Evolutionary conservation across 2,888 invertebrate species (phyloP).

Genomic region (Diaprepes abbreviatus): DNA sequence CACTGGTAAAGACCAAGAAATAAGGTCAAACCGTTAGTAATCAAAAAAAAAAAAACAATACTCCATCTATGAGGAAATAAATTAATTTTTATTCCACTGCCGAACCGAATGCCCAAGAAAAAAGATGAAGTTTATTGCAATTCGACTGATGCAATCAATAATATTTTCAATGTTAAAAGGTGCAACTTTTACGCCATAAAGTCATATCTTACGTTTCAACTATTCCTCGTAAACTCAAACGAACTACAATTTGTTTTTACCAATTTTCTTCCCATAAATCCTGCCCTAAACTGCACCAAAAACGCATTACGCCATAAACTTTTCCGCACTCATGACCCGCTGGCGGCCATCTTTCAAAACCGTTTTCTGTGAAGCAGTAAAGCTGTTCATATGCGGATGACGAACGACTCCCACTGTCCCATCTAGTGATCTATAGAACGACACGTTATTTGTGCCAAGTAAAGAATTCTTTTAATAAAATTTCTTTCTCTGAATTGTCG

Average conservation of each 20-base stretch:
- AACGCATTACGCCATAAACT: constrained; percentile 49
- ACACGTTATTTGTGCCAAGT: constrained; percentile 49
- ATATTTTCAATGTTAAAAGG: no score
- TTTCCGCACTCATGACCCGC: constrained; percentile 48
- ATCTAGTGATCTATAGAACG: constrained; percentile 57
- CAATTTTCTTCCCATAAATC: constrained; percentile 40
- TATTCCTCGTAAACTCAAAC: not conserved
- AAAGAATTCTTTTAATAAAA: constrained; percentile 37
- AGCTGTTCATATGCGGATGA: constrained; percentile 57
- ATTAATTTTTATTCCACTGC: no score
- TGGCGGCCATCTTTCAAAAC: constrained; percentile 49
- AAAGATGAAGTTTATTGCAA: no score
- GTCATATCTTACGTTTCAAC: no score
- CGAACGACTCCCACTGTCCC: constrained; percentile 54
- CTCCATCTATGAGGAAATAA: no score
- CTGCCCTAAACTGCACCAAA: constrained; percentile 40
- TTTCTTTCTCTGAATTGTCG: not conserved
- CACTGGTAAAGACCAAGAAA: no score
- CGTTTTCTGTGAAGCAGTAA: constrained; percentile 50
- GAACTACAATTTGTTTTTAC: constrained; percentile 24
- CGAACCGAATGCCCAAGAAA: no score
- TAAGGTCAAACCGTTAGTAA: no score
- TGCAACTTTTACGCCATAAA: no score
- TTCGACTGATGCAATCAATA: no score
- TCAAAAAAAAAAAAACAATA: no score